Base-by-base conservation (phyloP, 2,113 vertebrate genomes). In the Lagopus muta region DNA sequence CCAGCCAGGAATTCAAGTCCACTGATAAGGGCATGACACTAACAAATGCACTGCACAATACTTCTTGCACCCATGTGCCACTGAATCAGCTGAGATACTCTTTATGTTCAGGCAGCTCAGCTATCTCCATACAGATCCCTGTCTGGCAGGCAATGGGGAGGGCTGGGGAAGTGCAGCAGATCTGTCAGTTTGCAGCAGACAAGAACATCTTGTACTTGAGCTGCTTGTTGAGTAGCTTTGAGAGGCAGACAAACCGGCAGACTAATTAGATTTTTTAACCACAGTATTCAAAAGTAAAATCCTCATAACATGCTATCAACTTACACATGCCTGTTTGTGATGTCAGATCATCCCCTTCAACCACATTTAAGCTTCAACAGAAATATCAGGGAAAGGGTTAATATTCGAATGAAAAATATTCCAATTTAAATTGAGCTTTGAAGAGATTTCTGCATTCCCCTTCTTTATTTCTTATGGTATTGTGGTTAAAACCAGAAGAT, bases 121-220 rank as follows among this genome's bases (percentile, higher is more conserved):
- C 60, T 80, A 58, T n/a, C 57, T 61, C 7, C 0, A 48, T 62
- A 58, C 34, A 43, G 64, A 50, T 94, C 66, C n/a, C 62, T 86
- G 82, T 81, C 80, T 95, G 86, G 83, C 69, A 88, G 66, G 69
- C 20, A 1, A 70, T 36, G 71, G 50, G 70, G 73, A 94, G 81
- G 65, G 65, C 79, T 90, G 82, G 65, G 86, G 77, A 80, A 61
- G 78, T 90, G 85, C 72, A 73, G 64, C 2, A 0, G 82, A 77
- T 88, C 89, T 92, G 61, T 93, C 91, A 94, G 62, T 66, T 66
- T 91, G 81, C 58, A 87, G 85, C 83, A 94, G 89, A 94, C 78
- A 88, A 90, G 94, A 97, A 95, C 92, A 95, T 94, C 88, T 92
- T 97, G 94, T 96, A 60, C 89, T 95, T 93, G 76, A 92, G 91